phyloP scores from a whole-genome alignment of 2,797 vertebrate genomes.

The Myiothlypis coronata region DNA sequence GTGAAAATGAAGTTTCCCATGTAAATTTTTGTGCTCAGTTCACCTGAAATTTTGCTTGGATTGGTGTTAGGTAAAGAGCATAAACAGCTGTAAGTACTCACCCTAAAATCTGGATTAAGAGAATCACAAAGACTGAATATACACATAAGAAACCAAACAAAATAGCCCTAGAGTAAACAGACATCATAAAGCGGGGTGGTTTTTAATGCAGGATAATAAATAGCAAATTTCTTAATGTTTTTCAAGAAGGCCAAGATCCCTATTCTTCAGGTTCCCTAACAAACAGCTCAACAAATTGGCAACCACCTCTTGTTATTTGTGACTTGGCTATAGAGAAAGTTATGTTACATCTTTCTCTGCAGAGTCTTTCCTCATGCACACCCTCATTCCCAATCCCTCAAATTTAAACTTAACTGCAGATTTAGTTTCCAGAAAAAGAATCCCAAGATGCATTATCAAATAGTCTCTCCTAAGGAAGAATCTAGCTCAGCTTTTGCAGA shows the following conservation, averaged over 20 bases:
- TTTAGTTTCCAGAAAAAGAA: conserved; percentile 6
- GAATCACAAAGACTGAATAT: not conserved
- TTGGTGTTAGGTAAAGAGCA: not conserved
- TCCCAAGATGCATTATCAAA: not conserved
- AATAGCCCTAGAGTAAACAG: not conserved
- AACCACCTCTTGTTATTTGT: not conserved
- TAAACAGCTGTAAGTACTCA: not conserved
- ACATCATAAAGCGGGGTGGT: not conserved
- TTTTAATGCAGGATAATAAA: not conserved
- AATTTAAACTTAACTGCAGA: not conserved
- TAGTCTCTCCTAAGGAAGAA: not conserved
- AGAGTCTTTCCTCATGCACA: not conserved
- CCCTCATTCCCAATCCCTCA: not conserved
- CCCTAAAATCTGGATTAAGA: not conserved
- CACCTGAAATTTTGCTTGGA: not conserved
- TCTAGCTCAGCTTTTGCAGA: not conserved
- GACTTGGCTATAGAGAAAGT: not conserved
- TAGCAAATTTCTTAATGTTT: not conserved
- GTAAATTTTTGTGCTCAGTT: not conserved
- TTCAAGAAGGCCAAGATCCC: not conserved
- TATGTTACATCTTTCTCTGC: not conserved
- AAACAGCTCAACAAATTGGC: not conserved
- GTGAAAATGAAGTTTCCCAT: not conserved
- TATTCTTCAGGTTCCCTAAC: not conserved
- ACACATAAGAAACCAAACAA: not conserved